Evolutionary conservation across 2,888 invertebrate species (phyloP), one percentile per base, ranked within the genome.

Genomic region (Orthonychiurus folsomi): DNA sequence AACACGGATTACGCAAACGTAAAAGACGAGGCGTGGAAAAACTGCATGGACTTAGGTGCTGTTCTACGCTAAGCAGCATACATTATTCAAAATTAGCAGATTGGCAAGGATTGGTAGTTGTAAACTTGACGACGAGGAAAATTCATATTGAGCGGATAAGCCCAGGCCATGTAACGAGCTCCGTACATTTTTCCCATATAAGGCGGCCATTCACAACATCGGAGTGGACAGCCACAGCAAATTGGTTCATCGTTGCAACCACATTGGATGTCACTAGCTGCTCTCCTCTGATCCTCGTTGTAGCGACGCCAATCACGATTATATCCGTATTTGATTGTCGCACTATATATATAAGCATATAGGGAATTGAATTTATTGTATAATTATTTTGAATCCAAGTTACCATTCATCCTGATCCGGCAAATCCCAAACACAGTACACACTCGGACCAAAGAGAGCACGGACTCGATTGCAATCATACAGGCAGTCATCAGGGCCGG

Each of bases 251-350:
- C 62, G 60, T 60, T 63, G 21, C 67, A 66, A 15, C 71, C 69
- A 63, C 68, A 67, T 25, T 50, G 23, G 15, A 68, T 57, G 26
- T 69, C 67, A 37, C 66, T 63, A 1, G 59, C 28, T 1, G 52
- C 62, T 21, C 56, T 24, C 9, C 68, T 50, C 52, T 69, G 65
- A 28, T 71, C 71, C 18, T 66, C 67, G 50, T 71, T 69, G 66
- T 67, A 71, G 0, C 66, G 63, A 26, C 71, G 65, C 71, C 71
- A 71, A 57, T 71, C 69, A 25, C 69, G 62, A 56, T 69, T 69
- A 50, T 66, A 61, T 1, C 68, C 67, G 61, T 69, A 71, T 1
- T 57, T 50, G 12, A 65, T 69, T 9, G 57, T 28, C 15, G 64
- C 65, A 58, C 68, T 69, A 47, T 1, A 28, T 59, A 50, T 52